Base-by-base conservation (phyloP, 2,113 vertebrate species). In the Microtus montanus region DNA sequence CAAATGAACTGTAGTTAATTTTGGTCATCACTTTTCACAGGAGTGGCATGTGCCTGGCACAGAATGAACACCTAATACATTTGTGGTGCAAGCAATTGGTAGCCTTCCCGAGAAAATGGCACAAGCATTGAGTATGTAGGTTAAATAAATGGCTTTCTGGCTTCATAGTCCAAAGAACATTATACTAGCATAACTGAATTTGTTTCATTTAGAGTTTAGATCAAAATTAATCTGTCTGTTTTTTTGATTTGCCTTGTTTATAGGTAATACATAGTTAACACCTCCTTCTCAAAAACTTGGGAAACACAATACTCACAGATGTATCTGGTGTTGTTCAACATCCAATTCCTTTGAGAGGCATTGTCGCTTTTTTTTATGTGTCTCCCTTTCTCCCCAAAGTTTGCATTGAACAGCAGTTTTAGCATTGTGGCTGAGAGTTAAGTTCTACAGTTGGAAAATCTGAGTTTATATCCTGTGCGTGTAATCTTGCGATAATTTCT, bases 381-480 rank as follows among this genome's bases (percentile, higher is more conserved):
- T 64, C 63, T 79, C 33, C 54, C 35, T 87, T 80, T 84, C 0
- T 63, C 19, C 15, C 24, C 79, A 20, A 5, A 52, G 61, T 97
- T 89, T 94, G 1, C 90, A 94, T 92, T 91, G 52, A 74, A 96
- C 74, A 38, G 24, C 9, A 90, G 7, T 54, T 84, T 92, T 79
- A 79, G 84, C 33, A 75, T 17, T 90, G 22, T 82, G 63, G 7
- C 14, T 86, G 75, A 74, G 49, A 90, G 66, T 24, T 49, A 41
- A 11, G 38, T 47, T 63, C 64, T 93, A 4, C 13, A 88, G 38
- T 94, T n/a, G 54, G 61, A 63, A 12, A 33, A 15, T 78, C 33
- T 3, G 17, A 66, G 49, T 78, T 93, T 20, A 61, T 52, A 85
- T 91, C 28, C 22, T 90, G 41, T 13, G 88, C 49, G 19, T 87